A percentile compares a stretch with the other conserved stretches of the same genome.
Conservation (phyloP, 1,140 invertebrate genomes). For the Drosophila parabipectinata region DNA sequence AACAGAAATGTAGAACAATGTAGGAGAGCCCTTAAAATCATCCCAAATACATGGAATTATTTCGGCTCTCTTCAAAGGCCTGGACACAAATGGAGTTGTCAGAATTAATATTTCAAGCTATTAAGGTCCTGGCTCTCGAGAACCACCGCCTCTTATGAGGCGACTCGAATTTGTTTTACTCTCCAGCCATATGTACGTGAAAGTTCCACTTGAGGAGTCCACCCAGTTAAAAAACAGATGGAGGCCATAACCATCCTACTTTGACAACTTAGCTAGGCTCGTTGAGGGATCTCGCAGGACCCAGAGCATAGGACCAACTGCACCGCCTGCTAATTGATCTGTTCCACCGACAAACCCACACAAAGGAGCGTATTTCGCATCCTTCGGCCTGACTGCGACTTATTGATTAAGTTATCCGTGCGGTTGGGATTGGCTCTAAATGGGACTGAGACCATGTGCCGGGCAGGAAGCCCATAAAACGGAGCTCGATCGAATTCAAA, state of each 20-base stretch:
- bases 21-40: neutral
- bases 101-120: conserved; percentile 26
- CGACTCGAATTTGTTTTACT: conserved; percentile 28
- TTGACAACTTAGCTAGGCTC: conserved; percentile 31
- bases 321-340: conserved; percentile 48
- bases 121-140: conserved; percentile 8
- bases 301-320: conserved; percentile 3
- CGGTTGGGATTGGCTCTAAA: conserved; percentile 38
- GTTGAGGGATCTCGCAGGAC: conserved; percentile 3
- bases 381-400: conserved; percentile 24
- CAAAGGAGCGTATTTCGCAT: conserved; percentile 19
- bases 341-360: conserved; percentile 29
- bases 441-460: conserved; percentile 30
- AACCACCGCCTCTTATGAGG: conserved; percentile 11
- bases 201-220: conserved; percentile 41
- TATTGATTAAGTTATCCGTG: conserved; percentile 59
- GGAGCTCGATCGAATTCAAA: conserved; percentile 64
- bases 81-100: conserved; percentile 23
- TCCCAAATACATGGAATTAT: neutral
- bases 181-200: conserved; percentile 33
- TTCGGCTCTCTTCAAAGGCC: neutral
- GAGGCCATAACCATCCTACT: conserved; percentile 11
- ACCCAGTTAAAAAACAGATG: conserved; percentile 28
- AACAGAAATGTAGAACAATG: neutral
- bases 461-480: conserved; percentile 56